phyloP scores from a whole-genome alignment of 2,797 vertebrate species.

The Epinephelus coioides region DNA sequence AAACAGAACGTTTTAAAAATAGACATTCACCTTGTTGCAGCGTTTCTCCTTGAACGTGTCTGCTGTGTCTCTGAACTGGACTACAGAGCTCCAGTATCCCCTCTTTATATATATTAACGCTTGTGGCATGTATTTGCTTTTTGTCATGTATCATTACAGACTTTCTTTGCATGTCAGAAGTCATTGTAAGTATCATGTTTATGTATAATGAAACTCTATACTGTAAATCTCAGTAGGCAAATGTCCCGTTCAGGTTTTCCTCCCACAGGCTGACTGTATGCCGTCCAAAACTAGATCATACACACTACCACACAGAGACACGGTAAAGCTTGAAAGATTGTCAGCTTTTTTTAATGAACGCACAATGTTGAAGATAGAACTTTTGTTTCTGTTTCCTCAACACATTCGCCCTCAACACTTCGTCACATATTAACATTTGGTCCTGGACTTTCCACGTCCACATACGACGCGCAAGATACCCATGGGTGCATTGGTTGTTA shows the following conservation, averaged over 20 bases:
- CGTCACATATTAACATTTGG: too few species aligned
- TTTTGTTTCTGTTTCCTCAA: too few species aligned
- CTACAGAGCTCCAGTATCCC: neutral
- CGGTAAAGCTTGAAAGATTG: neutral
- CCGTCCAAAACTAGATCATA: neutral
- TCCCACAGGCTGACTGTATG: neutral
- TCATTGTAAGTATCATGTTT: neutral
- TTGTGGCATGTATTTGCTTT: too few species aligned
- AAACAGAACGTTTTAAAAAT: neutral
- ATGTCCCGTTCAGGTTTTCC: slow-evolving; percentile 9
- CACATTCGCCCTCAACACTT: too few species aligned
- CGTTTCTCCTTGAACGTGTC: neutral
- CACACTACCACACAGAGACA: neutral
- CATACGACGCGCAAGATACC: too few species aligned
- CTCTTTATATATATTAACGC: neutral
- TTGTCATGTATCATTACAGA: neutral
- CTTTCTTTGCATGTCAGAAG: slow-evolving; percentile 32
- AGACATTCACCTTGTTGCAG: slow-evolving; percentile 1
- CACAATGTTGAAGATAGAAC: too few species aligned
- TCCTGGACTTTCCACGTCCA: too few species aligned
- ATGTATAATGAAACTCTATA: slow-evolving; percentile 10
- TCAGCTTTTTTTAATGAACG: neutral
- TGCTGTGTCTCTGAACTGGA: neutral
- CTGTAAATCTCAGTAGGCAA: slow-evolving; percentile 30
- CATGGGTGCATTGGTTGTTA: too few species aligned